phyloP scores from a whole-genome alignment of 1,140 invertebrate genomes.

The Brachionus manjavacas region DNA sequence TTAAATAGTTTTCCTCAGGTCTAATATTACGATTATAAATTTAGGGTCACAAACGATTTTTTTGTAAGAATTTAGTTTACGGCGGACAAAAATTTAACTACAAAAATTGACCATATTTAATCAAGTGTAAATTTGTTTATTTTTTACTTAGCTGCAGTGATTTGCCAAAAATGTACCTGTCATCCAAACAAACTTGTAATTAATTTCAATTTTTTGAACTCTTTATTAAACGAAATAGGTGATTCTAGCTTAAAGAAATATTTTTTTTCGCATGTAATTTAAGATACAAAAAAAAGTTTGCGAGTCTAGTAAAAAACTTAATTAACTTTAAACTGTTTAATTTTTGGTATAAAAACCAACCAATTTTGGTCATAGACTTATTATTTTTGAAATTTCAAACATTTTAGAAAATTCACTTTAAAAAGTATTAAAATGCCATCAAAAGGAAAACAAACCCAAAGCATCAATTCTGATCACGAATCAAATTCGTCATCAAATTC shows the following conservation, averaged over 20 bases:
- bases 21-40: not conserved
- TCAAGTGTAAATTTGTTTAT: not conserved
- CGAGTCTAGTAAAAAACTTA: not conserved
- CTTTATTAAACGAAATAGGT: not conserved
- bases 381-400: not conserved
- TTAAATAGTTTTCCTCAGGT: not conserved
- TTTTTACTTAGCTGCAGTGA: not conserved
- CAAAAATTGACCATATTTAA: not conserved
- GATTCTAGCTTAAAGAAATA: constrained; percentile 11
- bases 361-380: not conserved
- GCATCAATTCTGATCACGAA: not conserved
- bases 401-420: not conserved
- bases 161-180: not conserved
- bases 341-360: not conserved
- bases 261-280: constrained; percentile 1
- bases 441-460: not conserved
- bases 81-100: not conserved
- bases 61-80: not conserved
- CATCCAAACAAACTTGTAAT: not conserved
- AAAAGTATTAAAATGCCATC: not conserved
- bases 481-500: not conserved
- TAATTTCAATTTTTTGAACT: not conserved
- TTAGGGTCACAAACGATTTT: not conserved
- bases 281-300: not conserved
- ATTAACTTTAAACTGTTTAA: not conserved